A percentile compares a stretch with the other conserved stretches of the same genome.
Conservation (phyloP, 2,113 vertebrate genomes). For the Notiomystis cincta region DNA sequence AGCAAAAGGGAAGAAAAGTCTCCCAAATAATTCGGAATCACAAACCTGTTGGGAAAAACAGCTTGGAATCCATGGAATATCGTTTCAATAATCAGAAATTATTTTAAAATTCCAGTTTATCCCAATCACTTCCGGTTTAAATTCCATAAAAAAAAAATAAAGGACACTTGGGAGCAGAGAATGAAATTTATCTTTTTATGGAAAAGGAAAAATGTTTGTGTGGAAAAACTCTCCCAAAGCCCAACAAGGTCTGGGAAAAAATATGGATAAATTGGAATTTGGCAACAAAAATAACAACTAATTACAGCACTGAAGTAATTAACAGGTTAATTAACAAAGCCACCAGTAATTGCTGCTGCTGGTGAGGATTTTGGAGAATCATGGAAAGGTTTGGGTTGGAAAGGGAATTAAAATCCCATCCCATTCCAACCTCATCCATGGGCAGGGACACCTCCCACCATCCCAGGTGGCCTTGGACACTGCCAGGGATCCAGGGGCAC, state of each 20-base stretch:
- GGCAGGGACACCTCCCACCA: neutral
- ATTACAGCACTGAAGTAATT: too few relatives aligned
- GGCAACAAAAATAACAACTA: too few relatives aligned
- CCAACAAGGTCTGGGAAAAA: fast-evolving
- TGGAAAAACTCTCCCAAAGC: neutral
- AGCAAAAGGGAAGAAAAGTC: neutral
- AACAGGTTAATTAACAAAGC: neutral
- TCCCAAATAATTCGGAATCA: neutral
- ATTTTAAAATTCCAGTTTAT: fast-evolving
- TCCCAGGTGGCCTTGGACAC: neutral
- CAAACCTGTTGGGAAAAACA: fast-evolving
- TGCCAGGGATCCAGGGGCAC: neutral
- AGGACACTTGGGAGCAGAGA: neutral
- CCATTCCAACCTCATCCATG: neutral
- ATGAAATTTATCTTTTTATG: neutral
- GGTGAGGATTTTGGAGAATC: neutral
- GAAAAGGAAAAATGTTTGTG: neutral
- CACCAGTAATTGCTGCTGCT: neutral
- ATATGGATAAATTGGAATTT: neutral
- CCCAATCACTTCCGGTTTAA: neutral
- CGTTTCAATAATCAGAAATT: neutral
- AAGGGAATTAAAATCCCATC: neutral
- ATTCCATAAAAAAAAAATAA: neutral
- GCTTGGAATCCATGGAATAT: neutral
- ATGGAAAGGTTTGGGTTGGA: neutral